A percentile compares a stretch with the other conserved stretches of the same genome.
These are phyloP conservation scores for Syngnathoides biaculeatus DNA, from an alignment of 2,113 vertebrate genomes.

Conservation along the genomic window DNA sequence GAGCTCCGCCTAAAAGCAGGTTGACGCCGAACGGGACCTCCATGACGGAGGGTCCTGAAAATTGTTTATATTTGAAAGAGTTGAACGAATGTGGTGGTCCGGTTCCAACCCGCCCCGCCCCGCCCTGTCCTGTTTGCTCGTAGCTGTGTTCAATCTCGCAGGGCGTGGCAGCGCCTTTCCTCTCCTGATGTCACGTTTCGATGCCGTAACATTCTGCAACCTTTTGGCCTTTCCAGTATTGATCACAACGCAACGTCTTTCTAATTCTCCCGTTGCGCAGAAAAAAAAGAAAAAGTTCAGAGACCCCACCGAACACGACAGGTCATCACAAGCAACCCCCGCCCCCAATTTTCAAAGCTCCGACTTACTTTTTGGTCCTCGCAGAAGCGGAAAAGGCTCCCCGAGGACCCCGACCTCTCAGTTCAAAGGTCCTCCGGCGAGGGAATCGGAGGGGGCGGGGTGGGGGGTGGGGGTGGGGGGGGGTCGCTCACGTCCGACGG, in stretches of 20 bases:
- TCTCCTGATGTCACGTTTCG: neutral
- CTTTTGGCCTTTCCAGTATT: neutral
- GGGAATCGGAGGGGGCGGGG: conserved; percentile 26
- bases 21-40: no score
- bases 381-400: conserved; percentile 24
- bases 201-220: neutral
- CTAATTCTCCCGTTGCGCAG: neutral
- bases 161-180: neutral
- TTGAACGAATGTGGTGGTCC: no score
- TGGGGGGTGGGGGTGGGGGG: no score
- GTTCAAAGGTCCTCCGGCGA: conserved; percentile 26
- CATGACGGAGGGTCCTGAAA: no score
- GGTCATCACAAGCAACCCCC: neutral
- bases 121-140: neutral
- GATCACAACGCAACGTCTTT: neutral
- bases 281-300: no score
- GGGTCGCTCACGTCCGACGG: no score
- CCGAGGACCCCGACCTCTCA: neutral
- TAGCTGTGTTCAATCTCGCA: neutral
- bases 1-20: neutral
- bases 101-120: no score
- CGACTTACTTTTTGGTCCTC: conserved; percentile 38
- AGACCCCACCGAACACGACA: no score
- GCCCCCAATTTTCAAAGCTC: neutral
- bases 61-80: no score